Base-by-base conservation (phyloP, 92 coral and sea anemone species). In the Plumapathes pennacea region DNA sequence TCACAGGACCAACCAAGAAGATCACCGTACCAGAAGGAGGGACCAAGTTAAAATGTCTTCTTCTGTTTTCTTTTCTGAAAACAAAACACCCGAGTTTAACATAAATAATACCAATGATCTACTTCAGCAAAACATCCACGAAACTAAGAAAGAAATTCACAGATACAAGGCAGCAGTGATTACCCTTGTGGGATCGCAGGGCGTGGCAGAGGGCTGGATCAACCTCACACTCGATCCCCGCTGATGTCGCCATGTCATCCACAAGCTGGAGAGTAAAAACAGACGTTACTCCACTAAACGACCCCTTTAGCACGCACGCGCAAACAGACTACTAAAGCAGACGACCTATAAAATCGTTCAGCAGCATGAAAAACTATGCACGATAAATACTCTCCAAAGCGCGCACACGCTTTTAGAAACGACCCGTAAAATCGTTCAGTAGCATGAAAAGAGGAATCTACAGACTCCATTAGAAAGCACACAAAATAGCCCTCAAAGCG, bases 241-340 rank as follows among this genome's bases (percentile, higher is more conserved):
- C 84, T 3, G 94, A 81, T 10, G 86, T 89, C 5, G 98, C 88
- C 98, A 92, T 92, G 34, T 92, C 98, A 32, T 92, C 98, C 2
- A 92, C 85, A 31, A 77, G 77, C 67, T 69, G n/a, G 12, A 34
- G 10, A 12, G 25, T 0, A 27, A 13, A 34, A 20, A 25, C 23
- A 10, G 3, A 33, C 0, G 11, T 5, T 21, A 40, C 14, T 11
- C 10, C 10, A 21, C 5, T n/a, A 40, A 21, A 17, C 10, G 14
- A 21, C 46, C 11, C 45, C 6, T n/a, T 2, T 47, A 4, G 3
- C 54, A 13, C 38, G 10, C 54, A 8, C 54, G 13, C 13, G 54
- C 24, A 19, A 19, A 4, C 17, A 15, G 9, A 11, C 13, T 55
- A 3, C 10, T 12, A 18, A n/a, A 13, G n/a, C n/a, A n/a, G n/a